Evolutionary conservation across 2,113 vertebrate species (phyloP).

Genomic region (Oreochromis niloticus): DNA sequence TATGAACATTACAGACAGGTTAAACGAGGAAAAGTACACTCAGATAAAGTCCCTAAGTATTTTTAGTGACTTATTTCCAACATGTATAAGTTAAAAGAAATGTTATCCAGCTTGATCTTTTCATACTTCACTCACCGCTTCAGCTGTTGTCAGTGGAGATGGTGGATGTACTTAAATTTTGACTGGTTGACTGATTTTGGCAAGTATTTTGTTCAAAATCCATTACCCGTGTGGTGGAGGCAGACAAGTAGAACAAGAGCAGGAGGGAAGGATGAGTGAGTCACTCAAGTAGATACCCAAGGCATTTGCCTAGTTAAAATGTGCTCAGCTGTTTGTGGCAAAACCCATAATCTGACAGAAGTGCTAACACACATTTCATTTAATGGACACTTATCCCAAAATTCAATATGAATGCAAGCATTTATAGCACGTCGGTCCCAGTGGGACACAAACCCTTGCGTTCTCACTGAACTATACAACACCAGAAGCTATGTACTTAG

Average conservation of each 20-base stretch:
- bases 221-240: slow-evolving; percentile 28
- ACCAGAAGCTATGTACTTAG: not conserved
- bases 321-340: not conserved
- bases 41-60: not conserved
- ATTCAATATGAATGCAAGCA: not conserved
- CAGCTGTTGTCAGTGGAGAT: not conserved
- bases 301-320: slow-evolving; percentile 3
- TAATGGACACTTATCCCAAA: not conserved
- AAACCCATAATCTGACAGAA: not conserved
- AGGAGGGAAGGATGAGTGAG: slow-evolving; percentile 18
- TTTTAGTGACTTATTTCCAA: not conserved
- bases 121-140: not conserved
- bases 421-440: not conserved
- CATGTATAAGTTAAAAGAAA: not conserved
- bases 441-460: not conserved
- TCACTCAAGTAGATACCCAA: not conserved
- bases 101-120: not conserved
- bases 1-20: too few relatives aligned
- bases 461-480: not conserved
- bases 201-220: slow-evolving; percentile 26
- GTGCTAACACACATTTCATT: slow-evolving; percentile 8
- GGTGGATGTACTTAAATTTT: not conserved
- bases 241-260: slow-evolving; percentile 36
- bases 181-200: slow-evolving; percentile 34
- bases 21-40: too few relatives aligned